phyloP scores from a whole-genome alignment of 2,113 vertebrate genomes.

The Pachypanchax playfairii region DNA sequence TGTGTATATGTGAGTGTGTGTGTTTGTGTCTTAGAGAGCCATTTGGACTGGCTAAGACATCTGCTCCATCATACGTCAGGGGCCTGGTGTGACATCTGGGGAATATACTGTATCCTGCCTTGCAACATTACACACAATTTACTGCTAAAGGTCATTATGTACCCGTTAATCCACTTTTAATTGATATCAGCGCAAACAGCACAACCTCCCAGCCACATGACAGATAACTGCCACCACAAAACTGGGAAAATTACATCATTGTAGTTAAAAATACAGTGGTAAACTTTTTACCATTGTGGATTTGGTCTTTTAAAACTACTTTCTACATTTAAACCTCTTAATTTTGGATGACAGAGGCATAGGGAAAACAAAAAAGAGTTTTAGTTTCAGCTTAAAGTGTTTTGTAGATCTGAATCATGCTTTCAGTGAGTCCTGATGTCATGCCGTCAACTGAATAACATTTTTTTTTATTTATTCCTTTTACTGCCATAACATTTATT shows the following conservation, averaged over 20 bases:
- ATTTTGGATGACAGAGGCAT: not conserved
- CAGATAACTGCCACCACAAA: conserved; percentile 77
- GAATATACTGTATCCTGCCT: conserved; percentile 88
- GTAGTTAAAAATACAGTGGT: conserved; percentile 66
- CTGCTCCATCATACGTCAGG: conserved; percentile 87
- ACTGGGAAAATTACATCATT: conserved; percentile 73
- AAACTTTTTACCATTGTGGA: conserved; percentile 55
- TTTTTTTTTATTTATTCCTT: too few species aligned
- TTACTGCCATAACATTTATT: too few species aligned
- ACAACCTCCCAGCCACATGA: conserved; percentile 82
- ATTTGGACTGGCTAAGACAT: conserved; percentile 86
- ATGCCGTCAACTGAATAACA: too few species aligned
- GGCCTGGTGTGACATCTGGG: conserved; percentile 86
- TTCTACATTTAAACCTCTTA: conserved; percentile 6
- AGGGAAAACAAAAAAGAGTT: not conserved
- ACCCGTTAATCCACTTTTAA: conserved; percentile 88
- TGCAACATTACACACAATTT: conserved; percentile 90
- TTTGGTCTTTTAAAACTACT: conserved; percentile 20
- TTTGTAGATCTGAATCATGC: conserved; percentile 34
- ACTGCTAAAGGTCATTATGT: conserved; percentile 89
- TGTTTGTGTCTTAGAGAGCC: conserved; percentile 76
- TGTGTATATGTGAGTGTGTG: conserved; percentile 50
- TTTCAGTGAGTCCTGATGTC: conserved; percentile 22
- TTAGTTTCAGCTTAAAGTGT: conserved; percentile 16
- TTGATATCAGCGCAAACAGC: conserved; percentile 87